phyloP scores from a whole-genome alignment of 2,888 invertebrate genomes.

The Keiferia lycopersicella region DNA sequence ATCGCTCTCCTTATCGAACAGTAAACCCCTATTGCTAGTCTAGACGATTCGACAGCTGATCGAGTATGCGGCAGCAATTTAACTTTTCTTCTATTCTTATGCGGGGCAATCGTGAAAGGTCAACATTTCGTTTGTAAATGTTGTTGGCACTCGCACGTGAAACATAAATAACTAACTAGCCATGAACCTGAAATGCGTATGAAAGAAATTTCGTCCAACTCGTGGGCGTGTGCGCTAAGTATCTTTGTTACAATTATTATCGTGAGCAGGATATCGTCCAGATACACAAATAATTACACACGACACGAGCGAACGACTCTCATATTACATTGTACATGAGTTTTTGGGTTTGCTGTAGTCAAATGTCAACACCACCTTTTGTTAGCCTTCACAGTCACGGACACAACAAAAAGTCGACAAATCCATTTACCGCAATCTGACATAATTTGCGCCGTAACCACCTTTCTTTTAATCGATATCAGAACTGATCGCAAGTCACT shows the following conservation, averaged over 20 bases:
- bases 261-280: not conserved
- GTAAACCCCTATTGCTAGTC: conserved; percentile 23
- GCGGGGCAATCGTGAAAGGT: conserved; percentile 39
- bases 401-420: not conserved
- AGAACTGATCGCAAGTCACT: not conserved
- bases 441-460: not conserved
- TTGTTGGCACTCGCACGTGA: conserved; percentile 44
- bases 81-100: conserved; percentile 19
- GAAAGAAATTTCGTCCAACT: conserved; percentile 39
- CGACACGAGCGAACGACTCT: not conserved
- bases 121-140: conserved; percentile 38
- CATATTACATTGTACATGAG: not conserved
- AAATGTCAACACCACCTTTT: not conserved
- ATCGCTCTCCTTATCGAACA: conserved; percentile 28
- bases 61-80: conserved; percentile 24
- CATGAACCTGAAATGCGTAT: conserved; percentile 54
- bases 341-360: not conserved
- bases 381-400: not conserved
- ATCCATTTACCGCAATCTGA: not conserved
- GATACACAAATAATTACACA: not conserved
- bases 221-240: conserved; percentile 21
- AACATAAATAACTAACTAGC: conserved; percentile 46
- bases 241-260: not conserved
- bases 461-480: conserved; percentile 2
- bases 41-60: conserved; percentile 31